Evolutionary conservation across 2,888 invertebrate species (phyloP).

Genomic region (Dryobota labecula): DNA sequence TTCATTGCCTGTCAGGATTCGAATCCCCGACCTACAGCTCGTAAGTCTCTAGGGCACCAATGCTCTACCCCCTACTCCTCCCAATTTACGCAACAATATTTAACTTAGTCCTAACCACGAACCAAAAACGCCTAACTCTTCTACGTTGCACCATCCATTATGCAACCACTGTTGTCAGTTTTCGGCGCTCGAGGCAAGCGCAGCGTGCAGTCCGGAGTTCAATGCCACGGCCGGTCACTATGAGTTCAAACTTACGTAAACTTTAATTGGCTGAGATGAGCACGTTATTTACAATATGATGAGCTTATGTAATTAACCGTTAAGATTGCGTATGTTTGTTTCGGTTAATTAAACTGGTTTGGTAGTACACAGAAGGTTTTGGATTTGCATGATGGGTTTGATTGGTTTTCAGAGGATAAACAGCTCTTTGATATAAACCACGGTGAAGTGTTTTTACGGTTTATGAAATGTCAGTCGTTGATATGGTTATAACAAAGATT

Average conservation of each 20-base stretch:
- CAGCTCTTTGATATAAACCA: not conserved
- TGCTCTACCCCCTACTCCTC: too few relatives aligned
- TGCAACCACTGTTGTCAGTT: slow-evolving; percentile 66
- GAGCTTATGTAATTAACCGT: slow-evolving; percentile 51
- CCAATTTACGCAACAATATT: not conserved
- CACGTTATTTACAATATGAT: slow-evolving; percentile 58
- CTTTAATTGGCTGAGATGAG: slow-evolving; percentile 60
- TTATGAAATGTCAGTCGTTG: not conserved
- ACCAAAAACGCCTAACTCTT: not conserved
- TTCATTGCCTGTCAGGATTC: too few relatives aligned
- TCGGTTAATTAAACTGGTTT: slow-evolving; percentile 42
- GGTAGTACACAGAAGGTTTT: not conserved
- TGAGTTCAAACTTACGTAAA: slow-evolving; percentile 69
- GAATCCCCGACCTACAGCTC: too few relatives aligned
- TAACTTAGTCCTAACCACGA: not conserved
- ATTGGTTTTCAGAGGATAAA: not conserved
- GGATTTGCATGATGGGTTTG: not conserved
- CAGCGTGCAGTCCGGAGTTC: slow-evolving; percentile 72
- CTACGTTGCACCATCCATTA: slow-evolving; percentile 46
- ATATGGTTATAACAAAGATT: not conserved
- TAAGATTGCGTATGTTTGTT: slow-evolving; percentile 41
- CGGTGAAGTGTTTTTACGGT: not conserved
- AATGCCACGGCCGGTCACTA: slow-evolving; percentile 79
- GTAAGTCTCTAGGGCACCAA: too few relatives aligned
- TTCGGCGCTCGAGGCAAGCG: slow-evolving; percentile 67